Conservation (phyloP, 2,113 vertebrate species). For the Plecotus auritus region DNA sequence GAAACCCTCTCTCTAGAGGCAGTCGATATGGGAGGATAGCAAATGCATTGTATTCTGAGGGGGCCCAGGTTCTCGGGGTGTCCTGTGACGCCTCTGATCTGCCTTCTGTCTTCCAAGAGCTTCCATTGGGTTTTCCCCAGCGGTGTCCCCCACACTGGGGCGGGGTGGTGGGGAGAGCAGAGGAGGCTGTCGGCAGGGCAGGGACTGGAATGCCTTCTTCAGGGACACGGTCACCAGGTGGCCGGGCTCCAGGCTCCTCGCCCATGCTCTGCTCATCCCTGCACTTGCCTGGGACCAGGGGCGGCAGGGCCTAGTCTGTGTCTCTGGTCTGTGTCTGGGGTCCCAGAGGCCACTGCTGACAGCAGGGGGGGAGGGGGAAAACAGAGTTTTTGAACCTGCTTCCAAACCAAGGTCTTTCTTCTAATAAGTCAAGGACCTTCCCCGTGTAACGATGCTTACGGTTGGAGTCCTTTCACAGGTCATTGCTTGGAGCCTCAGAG, state of each 20-base stretch:
- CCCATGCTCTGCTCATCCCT: background rate
- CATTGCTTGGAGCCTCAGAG: background rate
- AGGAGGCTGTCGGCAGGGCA: background rate
- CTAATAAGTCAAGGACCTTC: background rate
- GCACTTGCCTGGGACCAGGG: background rate
- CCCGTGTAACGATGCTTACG: background rate
- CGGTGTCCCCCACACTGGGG: too few relatives aligned
- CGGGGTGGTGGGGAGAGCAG: too few relatives aligned
- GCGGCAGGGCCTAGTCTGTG: background rate
- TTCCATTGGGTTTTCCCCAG: background rate
- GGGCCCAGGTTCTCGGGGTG: background rate
- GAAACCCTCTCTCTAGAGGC: background rate
- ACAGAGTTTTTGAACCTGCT: background rate
- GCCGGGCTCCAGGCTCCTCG: background rate
- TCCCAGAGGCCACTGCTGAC: background rate
- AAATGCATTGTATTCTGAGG: background rate
- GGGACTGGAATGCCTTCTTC: background rate
- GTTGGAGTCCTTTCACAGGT: background rate
- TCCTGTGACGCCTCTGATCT: background rate
- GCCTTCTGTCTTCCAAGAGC: background rate
- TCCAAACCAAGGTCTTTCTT: background rate
- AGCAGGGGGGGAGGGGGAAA: background rate
- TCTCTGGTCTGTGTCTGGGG: background rate
- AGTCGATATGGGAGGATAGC: background rate
- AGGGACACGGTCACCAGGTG: background rate